These are phyloP conservation scores for Luperina testacea DNA, from an alignment of 2,888 invertebrate species.

Conservation along the genomic window DNA sequence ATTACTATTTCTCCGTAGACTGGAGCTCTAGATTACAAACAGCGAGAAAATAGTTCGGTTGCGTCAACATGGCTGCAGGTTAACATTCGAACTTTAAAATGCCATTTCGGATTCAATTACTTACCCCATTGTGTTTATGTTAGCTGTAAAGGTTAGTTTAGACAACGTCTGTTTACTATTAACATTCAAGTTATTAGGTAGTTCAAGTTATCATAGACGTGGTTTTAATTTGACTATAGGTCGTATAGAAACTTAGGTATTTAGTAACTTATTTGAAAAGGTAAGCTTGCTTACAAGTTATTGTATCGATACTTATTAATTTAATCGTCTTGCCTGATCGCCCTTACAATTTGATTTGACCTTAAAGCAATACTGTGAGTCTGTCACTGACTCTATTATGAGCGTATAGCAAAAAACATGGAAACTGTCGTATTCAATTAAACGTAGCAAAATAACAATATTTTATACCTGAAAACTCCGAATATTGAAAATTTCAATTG, in stretches of 20 bases:
- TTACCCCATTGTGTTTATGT: slow-evolving; percentile 56
- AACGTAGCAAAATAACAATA: neutral
- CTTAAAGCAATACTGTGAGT: slow-evolving; percentile 30
- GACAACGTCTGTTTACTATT: slow-evolving; percentile 47
- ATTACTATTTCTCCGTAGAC: slow-evolving; percentile 62
- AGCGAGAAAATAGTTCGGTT: slow-evolving; percentile 66
- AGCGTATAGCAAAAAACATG: slow-evolving; percentile 29
- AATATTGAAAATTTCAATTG: slow-evolving; percentile 18
- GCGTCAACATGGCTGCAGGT: slow-evolving; percentile 63
- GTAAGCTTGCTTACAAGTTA: slow-evolving; percentile 1
- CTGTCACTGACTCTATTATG: slow-evolving; percentile 31
- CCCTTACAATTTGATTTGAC: slow-evolving; percentile 43
- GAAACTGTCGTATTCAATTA: slow-evolving; percentile 33
- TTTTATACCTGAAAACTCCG: slow-evolving; percentile 30
- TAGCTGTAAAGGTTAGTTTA: slow-evolving; percentile 63
- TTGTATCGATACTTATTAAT: slow-evolving; percentile 2
- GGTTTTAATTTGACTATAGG: slow-evolving; percentile 12
- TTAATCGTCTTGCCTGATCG: slow-evolving; percentile 26
- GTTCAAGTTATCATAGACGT: slow-evolving; percentile 23
- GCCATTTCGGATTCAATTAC: slow-evolving; percentile 62
- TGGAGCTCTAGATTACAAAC: slow-evolving; percentile 67
- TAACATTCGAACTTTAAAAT: slow-evolving; percentile 63
- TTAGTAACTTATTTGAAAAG: slow-evolving; percentile 2
- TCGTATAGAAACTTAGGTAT: neutral
- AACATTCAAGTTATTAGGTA: slow-evolving; percentile 38